These are phyloP conservation scores for Zingel zingel DNA, from an alignment of 2,113 vertebrate species.

Conservation along the genomic window DNA sequence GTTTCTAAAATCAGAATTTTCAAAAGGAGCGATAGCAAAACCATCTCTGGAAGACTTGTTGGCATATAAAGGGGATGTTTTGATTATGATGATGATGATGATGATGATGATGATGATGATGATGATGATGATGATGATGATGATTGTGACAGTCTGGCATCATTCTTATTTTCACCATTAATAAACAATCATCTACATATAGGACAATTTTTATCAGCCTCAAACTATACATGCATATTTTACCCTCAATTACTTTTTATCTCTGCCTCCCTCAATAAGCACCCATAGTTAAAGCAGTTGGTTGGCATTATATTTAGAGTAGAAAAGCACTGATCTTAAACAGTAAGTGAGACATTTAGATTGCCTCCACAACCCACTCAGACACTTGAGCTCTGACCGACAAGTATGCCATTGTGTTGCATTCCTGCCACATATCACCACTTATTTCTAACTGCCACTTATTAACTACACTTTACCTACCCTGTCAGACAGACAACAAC, in stretches of 20 bases:
- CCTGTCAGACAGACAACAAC: conserved; percentile 51
- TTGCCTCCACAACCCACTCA: conserved; percentile 8
- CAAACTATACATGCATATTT: background rate
- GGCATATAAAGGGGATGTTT: background rate
- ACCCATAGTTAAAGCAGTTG: background rate
- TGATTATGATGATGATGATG: background rate
- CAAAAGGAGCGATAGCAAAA: background rate
- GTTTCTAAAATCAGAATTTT: conserved; percentile 23
- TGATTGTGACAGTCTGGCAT: background rate
- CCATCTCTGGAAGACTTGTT: background rate
- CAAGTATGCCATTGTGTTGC: conserved; percentile 39
- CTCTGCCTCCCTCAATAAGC: background rate
- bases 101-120: background rate
- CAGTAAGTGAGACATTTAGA: conserved; percentile 8
- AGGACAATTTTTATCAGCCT: background rate
- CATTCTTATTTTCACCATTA: background rate
- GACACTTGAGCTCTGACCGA: background rate
- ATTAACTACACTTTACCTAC: conserved; percentile 56
- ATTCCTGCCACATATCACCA: conserved; percentile 56
- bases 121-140: background rate
- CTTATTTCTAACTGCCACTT: conserved; percentile 56
- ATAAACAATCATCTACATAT: background rate
- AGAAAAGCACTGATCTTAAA: conserved; percentile 1
- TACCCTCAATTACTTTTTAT: background rate
- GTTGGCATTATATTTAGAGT: background rate